phyloP scores from a whole-genome alignment of 2,113 vertebrate species.

The Orycteropus afer region DNA sequence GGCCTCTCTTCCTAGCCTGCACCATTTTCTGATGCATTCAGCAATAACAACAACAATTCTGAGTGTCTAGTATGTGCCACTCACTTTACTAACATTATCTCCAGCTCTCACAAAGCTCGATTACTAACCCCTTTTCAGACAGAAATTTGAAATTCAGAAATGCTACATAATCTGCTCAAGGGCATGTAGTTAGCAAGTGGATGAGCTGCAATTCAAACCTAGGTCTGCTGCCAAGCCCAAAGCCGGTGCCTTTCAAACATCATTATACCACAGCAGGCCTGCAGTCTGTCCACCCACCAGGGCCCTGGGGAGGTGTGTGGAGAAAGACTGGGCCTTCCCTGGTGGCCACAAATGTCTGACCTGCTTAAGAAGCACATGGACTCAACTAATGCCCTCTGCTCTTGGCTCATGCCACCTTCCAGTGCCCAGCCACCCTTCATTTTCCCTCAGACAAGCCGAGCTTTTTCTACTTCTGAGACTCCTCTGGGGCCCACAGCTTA shows the following conservation, averaged over 20 bases:
- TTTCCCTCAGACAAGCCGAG: neutral
- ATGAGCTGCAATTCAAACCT: neutral
- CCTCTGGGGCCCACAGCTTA: neutral
- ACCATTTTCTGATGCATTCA: neutral
- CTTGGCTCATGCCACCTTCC: neutral
- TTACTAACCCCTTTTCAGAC: neutral
- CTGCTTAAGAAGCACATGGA: neutral
- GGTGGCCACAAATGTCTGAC: neutral
- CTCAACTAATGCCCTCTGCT: neutral
- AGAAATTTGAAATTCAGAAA: constrained; percentile 41
- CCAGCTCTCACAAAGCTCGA: neutral
- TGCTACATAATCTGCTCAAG: neutral
- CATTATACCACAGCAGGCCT: neutral
- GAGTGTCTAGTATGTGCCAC: neutral
- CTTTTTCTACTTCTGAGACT: neutral
- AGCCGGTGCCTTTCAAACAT: neutral
- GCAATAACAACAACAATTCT: neutral
- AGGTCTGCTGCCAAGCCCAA: neutral
- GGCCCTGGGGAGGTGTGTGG: neutral
- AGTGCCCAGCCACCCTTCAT: no score
- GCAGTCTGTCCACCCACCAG: neutral
- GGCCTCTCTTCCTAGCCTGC: neutral
- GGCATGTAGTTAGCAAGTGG: neutral
- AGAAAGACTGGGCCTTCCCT: neutral
- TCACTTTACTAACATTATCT: neutral